Evolutionary conservation across 2,797 vertebrate species (phyloP).

Genomic region (Neostethus bicornis): DNA sequence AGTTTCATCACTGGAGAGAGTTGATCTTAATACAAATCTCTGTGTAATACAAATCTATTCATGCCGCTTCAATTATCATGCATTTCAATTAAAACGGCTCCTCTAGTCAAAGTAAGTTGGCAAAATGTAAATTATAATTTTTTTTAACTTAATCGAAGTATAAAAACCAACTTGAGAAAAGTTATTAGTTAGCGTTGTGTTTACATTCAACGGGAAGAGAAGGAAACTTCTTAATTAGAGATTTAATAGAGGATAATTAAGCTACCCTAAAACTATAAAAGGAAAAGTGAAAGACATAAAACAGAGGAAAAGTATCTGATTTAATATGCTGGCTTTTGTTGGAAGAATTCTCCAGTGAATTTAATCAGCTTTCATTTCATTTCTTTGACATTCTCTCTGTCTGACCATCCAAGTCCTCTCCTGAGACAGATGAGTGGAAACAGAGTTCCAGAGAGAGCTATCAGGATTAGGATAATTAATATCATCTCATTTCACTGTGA

Average conservation of each 20-base stretch:
- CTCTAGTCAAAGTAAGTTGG: slow-evolving; percentile 60
- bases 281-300: slow-evolving; percentile 42
- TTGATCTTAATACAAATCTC: slow-evolving; percentile 80
- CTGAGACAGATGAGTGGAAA: slow-evolving; percentile 74
- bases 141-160: slow-evolving; percentile 19
- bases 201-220: slow-evolving; percentile 15
- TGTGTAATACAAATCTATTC: slow-evolving; percentile 72
- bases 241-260: slow-evolving; percentile 48
- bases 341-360: slow-evolving; percentile 71
- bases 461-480: slow-evolving; percentile 84
- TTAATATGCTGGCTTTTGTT: slow-evolving; percentile 54
- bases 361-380: slow-evolving; percentile 68
- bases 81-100: slow-evolving; percentile 67
- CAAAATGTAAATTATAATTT: slow-evolving; percentile 58
- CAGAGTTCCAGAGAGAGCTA: slow-evolving; percentile 76
- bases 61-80: slow-evolving; percentile 71
- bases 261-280: slow-evolving; percentile 51
- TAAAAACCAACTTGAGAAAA: slow-evolving; percentile 10
- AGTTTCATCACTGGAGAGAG: slow-evolving; percentile 61
- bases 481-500: slow-evolving; percentile 80
- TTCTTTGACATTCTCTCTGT: slow-evolving; percentile 75
- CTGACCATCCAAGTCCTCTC: slow-evolving; percentile 76
- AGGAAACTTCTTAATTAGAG: slow-evolving; percentile 18
- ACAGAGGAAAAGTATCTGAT: slow-evolving; percentile 54
- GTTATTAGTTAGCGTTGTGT: slow-evolving; percentile 9